These are phyloP conservation scores for Ectemnius cavifrons DNA, from an alignment of 2,888 invertebrate species.

Conservation along the genomic window DNA sequence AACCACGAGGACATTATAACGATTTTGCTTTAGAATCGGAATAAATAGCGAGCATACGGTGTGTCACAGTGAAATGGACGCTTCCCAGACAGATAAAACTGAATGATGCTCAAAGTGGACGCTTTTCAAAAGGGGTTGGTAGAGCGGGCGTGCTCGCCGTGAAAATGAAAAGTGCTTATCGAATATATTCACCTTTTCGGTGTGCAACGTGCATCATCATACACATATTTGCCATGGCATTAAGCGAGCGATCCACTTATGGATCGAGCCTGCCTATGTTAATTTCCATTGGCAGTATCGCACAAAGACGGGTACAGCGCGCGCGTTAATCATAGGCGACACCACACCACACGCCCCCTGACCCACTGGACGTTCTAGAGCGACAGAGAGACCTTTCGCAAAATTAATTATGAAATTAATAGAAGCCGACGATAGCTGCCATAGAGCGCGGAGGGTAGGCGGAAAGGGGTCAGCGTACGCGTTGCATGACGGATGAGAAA, in stretches of 20 bases:
- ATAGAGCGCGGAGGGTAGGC: not conserved
- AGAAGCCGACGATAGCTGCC: not conserved
- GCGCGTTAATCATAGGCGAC: not conserved
- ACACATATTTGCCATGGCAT: not conserved
- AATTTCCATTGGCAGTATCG: slow-evolving; percentile 4
- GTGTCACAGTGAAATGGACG: too few relatives aligned
- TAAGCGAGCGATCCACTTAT: not conserved
- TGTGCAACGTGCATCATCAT: too few relatives aligned
- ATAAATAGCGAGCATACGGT: too few relatives aligned
- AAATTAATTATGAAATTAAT: slow-evolving; percentile 9
- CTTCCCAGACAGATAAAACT: too few relatives aligned
- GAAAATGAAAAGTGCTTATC: too few relatives aligned
- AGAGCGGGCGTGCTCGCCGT: too few relatives aligned
- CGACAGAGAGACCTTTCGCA: not conserved
- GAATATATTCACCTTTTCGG: too few relatives aligned
- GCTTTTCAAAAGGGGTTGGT: too few relatives aligned
- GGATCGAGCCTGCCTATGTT: not conserved
- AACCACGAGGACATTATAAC: too few relatives aligned
- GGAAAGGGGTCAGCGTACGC: not conserved
- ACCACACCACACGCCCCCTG: not conserved
- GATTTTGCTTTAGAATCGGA: too few relatives aligned
- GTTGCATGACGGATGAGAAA: slow-evolving; percentile 5
- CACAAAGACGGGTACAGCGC: not conserved
- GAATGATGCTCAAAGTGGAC: too few relatives aligned
- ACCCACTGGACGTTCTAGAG: too few relatives aligned